Evolutionary conservation across 1,140 invertebrate species (phyloP).

Genomic region (Diprion similis): DNA sequence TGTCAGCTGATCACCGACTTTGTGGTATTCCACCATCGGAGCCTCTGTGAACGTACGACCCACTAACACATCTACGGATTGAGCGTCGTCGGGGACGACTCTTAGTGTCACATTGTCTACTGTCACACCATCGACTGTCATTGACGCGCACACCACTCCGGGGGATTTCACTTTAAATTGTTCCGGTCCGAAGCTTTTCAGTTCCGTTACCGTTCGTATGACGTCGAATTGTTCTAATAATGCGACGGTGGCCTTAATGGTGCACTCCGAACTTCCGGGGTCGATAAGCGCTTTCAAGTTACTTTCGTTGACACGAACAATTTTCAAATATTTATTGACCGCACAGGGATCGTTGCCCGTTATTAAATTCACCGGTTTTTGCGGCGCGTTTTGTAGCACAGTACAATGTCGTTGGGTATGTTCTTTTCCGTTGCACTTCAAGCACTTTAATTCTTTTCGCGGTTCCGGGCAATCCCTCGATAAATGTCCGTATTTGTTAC

Average conservation of each 20-base stretch:
- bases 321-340: constrained; percentile 8
- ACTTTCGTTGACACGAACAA: background rate
- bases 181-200: constrained; percentile 14
- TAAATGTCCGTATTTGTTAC: constrained; percentile 19
- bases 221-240: background rate
- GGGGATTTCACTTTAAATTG: constrained; percentile 15
- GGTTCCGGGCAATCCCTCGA: constrained; percentile 11
- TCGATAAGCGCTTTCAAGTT: background rate
- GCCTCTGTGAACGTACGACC: constrained; percentile 16
- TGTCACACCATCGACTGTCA: constrained; percentile 11
- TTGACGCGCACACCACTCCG: background rate
- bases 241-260: background rate
- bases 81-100: constrained; percentile 16
- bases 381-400: background rate
- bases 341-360: background rate
- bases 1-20: constrained; percentile 9
- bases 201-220: background rate
- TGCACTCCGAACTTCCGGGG: constrained; percentile 17
- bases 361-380: background rate
- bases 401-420: too few relatives aligned
- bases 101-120: constrained; percentile 6
- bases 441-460: background rate
- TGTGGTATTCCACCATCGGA: constrained; percentile 14
- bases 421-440: background rate
- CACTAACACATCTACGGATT: background rate